Evolutionary conservation across 2,888 invertebrate genomes (phyloP), one percentile per base, ranked within the genome.

Genomic region (Thereva unica): DNA sequence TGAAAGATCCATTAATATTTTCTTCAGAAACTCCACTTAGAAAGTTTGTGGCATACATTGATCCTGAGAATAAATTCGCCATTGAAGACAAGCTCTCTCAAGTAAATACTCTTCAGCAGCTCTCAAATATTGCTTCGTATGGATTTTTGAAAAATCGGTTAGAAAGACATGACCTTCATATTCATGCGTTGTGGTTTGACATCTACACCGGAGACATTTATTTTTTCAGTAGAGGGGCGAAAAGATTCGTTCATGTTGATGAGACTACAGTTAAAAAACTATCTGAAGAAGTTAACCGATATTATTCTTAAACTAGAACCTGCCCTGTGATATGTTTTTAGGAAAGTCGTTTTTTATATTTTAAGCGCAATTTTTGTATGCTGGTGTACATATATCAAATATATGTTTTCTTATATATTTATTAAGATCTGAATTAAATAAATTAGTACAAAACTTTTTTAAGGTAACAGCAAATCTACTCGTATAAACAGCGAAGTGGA

Each of bases 151-250:
- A 91, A 75, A 87, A 88, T 70, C 87, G 93, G 1, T 82, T 97
- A 10, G 89, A 92, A 77, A 86, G 85, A 50, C 90, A 93, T 73
- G 88, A 93, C 77, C 83, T 95, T 49, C 92, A 93, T 75, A 90
- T 97, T 71, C 95, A 95, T 76, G 97, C 97, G 0, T 83, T 98
- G 45, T 98, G 97, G 97, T 97, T 97, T 78, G 97, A 97, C 78
- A 94, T 98, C 78, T 96, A 96, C 78, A 94, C 95, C 0, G 97
- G 96, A 0, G 95, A 97, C 79, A 92, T 97, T 75, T 95, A 93
- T 79, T 94, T 93, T 80, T 97, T 97, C 77, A 95, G 95, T 77
- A 85, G 95, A 73, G 87, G 89, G 38, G 87, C 89, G 50, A 95
- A 96, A 80, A 83, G 85, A 67, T 97, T 96, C 79, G 84, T 96